phyloP scores from a whole-genome alignment of 2,797 vertebrate species.

The Nyctibius grandis region DNA sequence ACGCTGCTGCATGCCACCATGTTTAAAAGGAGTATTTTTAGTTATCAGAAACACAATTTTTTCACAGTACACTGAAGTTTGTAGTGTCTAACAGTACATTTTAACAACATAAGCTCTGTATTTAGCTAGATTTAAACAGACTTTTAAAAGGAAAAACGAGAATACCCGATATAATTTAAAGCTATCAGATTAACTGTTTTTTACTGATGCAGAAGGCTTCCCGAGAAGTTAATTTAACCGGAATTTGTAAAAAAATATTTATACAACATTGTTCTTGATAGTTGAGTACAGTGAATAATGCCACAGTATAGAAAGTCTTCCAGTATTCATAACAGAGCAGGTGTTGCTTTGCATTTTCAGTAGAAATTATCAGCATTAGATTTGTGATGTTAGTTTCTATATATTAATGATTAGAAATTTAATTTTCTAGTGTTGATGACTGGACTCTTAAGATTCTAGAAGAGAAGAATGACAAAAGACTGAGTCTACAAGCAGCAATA shows the following conservation, averaged over 20 bases:
- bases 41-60: not conserved
- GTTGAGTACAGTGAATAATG: not conserved
- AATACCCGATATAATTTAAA: not conserved
- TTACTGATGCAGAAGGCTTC: not conserved
- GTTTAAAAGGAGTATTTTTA: not conserved
- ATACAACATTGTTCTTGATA: not conserved
- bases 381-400: not conserved
- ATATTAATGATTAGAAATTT: not conserved
- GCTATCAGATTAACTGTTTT: not conserved
- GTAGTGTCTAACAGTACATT: not conserved
- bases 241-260: not conserved
- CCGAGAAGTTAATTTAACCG: not conserved
- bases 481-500: not conserved
- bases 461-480: not conserved
- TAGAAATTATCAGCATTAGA: not conserved
- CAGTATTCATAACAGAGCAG: accelerated
- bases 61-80: not conserved
- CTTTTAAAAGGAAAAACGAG: not conserved
- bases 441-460: not conserved
- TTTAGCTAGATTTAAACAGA: not conserved
- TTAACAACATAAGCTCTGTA: not conserved
- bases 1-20: not conserved
- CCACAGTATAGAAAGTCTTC: not conserved
- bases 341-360: not conserved
- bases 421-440: not conserved